Evolutionary conservation across 2,888 invertebrate genomes (phyloP), one percentile per base, ranked within the genome.

Genomic region (Therioaphis trifolii): DNA sequence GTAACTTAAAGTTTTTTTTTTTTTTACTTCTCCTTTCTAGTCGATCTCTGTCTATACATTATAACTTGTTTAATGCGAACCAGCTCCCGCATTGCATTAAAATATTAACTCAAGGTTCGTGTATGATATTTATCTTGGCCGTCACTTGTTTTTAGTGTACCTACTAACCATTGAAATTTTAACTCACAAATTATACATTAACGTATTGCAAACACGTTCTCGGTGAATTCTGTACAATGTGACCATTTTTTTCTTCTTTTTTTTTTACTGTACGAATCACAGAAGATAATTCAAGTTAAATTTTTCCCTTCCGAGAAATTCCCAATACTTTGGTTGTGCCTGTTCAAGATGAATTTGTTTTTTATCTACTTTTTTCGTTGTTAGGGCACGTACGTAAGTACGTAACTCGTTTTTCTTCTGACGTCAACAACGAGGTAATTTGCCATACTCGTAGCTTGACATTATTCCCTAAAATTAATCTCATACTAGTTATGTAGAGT

Each of bases 61-160:
- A 76, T 76, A 76, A 76, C 75, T 61, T 43, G 75, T 76, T 76
- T 49, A 21, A 77, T 49, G n/a, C 46, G 46, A 77, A 77, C 63
- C 77, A 49, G 63, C 77, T 66, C 49, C 29, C 49, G 77, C 49
- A 14, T 66, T 77, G 49, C 63, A 66, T 49, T 63, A 66, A 46
- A 77, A 77, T 49, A 49, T 66, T 29, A 77, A 77, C 66, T 66
- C 77, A 77, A 77, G 77, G 77, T 77, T 77, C 49, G 15, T n/a
- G 29, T 76, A 61, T 27, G 46, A 76, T 76, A 76, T 49, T 77
- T 77, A 77, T 77, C 63, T 77, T 49, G 35, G 77, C 77, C 63
- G 63, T 29, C 77, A 21, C 63, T 49, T 49, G 21, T 49, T 46
- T 77, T 49, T 29, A 77, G 49, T 49, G 46, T 21, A 49, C 4